phyloP scores from a whole-genome alignment of 2,113 vertebrate genomes.

The Marmota monax region DNA sequence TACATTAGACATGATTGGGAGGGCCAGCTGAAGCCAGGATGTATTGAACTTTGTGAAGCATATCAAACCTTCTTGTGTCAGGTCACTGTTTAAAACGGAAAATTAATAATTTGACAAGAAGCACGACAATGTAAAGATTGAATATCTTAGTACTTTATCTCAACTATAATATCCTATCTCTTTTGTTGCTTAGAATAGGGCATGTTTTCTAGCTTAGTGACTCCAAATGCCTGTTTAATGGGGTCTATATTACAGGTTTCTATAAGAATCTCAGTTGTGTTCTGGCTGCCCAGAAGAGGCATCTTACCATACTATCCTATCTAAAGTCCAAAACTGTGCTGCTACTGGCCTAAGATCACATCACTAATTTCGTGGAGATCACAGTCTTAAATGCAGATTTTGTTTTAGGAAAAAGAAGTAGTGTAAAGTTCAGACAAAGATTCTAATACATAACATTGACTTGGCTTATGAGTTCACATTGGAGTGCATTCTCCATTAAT shows the following conservation, averaged over 20 bases:
- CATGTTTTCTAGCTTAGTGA: background rate
- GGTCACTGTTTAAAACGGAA: constrained; percentile 19
- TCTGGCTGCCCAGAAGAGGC: background rate
- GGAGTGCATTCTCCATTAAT: background rate
- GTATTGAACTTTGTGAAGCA: constrained; percentile 30
- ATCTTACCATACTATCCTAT: background rate
- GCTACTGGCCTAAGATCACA: background rate
- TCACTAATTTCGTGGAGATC: background rate
- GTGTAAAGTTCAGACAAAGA: background rate
- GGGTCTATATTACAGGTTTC: background rate
- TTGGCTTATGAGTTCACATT: background rate
- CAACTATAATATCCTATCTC: background rate
- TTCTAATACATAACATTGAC: background rate
- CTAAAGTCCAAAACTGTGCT: background rate
- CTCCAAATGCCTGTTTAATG: background rate
- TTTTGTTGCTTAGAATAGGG: background rate
- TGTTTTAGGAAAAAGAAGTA: constrained; percentile 8
- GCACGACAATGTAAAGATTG: background rate
- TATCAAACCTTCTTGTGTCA: background rate
- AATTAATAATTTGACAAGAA: constrained; percentile 35
- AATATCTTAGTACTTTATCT: background rate
- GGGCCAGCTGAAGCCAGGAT: background rate
- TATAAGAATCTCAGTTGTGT: background rate
- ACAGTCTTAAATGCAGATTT: background rate
- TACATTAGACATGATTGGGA: constrained; percentile 43